Conservation (phyloP, 2,797 vertebrate species). For the Avahi laniger region DNA sequence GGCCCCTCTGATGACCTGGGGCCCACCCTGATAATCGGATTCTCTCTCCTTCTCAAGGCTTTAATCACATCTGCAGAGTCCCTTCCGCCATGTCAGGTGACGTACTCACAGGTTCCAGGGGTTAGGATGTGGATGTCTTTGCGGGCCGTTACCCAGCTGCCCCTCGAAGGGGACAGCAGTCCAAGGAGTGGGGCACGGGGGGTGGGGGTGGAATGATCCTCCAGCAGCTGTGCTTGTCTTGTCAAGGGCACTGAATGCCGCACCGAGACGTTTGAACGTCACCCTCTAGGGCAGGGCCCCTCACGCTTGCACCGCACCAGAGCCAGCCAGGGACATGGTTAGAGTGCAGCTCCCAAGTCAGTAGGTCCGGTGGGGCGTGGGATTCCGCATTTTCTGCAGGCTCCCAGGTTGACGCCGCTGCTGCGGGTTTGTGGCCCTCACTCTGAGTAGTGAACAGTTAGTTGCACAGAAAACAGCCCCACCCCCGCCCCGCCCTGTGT, state of each 20-base stretch:
- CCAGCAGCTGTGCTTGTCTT: accelerated
- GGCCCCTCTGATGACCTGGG: not conserved
- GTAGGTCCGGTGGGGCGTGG: not conserved
- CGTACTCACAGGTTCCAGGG: not conserved
- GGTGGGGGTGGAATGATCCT: accelerated
- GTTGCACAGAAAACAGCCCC: not conserved
- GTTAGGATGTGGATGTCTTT: not conserved
- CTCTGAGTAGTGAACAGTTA: not conserved
- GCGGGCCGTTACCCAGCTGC: not conserved
- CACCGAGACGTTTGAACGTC: not conserved
- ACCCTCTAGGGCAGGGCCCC: accelerated
- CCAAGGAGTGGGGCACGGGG: not conserved
- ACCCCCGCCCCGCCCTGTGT: accelerated
- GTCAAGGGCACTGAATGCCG: not conserved
- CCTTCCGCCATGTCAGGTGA: not conserved
- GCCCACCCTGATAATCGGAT: not conserved
- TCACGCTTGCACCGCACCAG: accelerated
- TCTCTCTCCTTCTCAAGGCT: not conserved
- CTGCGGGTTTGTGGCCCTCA: not conserved
- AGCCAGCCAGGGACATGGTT: not conserved
- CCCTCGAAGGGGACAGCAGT: not conserved
- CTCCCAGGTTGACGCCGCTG: not conserved
- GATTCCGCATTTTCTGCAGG: not conserved
- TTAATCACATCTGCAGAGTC: not conserved
- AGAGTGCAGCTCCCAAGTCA: not conserved